phyloP scores from a whole-genome alignment of 2,113 vertebrate species.

The Labeo rohita region DNA sequence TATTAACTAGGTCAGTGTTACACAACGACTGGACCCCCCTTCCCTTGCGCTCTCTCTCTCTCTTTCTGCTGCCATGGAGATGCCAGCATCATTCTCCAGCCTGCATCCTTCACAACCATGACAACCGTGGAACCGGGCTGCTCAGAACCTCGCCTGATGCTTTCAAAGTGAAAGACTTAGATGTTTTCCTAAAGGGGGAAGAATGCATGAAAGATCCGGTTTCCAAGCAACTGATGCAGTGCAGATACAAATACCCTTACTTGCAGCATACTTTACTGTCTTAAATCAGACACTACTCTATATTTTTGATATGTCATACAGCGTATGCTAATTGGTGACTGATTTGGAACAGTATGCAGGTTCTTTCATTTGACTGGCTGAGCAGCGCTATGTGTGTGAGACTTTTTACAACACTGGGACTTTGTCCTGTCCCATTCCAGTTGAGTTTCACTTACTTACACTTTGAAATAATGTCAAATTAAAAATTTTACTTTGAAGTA shows the following conservation, averaged over 20 bases:
- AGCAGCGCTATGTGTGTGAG: background rate
- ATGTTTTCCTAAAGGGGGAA: conserved; percentile 6
- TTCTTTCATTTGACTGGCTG: background rate
- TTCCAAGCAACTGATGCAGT: conserved; percentile 16
- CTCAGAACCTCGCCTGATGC: background rate
- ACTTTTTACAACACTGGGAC: background rate
- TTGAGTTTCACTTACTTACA: too few relatives aligned
- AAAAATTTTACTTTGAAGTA: too few relatives aligned
- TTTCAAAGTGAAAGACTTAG: conserved; percentile 28
- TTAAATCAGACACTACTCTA: background rate
- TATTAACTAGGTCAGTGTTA: conserved; percentile 76
- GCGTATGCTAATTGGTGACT: background rate
- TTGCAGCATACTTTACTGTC: background rate
- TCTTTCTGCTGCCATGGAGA: conserved; percentile 40
- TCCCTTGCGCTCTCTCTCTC: background rate
- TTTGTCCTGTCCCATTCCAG: background rate
- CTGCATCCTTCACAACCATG: conserved; percentile 32
- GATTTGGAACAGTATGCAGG: background rate
- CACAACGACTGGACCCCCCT: conserved; percentile 70
- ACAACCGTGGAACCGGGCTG: conserved; percentile 31
- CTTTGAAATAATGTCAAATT: too few relatives aligned
- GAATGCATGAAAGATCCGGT: conserved; percentile 8
- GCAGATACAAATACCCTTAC: background rate
- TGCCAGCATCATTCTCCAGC: conserved; percentile 30
- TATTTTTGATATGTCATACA: background rate